phyloP scores from a whole-genome alignment of 2,888 invertebrate genomes.

The Eristalis tenax region DNA sequence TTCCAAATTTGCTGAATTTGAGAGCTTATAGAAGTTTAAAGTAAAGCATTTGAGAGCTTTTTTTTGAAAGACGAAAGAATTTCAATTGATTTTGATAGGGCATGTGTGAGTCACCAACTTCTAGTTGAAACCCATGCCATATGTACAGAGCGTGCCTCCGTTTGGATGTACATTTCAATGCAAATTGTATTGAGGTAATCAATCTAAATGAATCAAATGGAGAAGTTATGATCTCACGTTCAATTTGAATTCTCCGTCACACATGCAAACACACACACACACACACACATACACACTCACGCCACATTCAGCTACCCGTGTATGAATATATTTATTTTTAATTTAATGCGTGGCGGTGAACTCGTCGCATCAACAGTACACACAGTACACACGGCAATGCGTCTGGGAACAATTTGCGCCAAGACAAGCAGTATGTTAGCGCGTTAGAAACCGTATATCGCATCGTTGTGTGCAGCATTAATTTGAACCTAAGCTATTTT shows the following conservation, averaged over 20 bases:
- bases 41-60: too few relatives aligned
- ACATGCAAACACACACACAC: neutral
- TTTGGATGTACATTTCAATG: neutral
- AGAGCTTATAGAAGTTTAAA: too few relatives aligned
- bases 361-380: conserved; percentile 41
- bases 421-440: conserved; percentile 21
- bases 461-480: conserved; percentile 47
- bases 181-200: conserved; percentile 50
- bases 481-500: conserved; percentile 65
- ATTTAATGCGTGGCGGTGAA: conserved; percentile 64
- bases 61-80: too few relatives aligned
- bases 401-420: conserved; percentile 58
- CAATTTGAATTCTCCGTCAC: conserved; percentile 34
- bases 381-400: conserved; percentile 5
- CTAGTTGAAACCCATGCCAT: too few relatives aligned
- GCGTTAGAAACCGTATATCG: conserved; percentile 58
- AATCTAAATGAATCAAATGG: conserved; percentile 57
- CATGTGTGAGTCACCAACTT: too few relatives aligned
- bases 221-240: conserved; percentile 37
- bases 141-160: neutral
- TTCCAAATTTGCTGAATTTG: too few relatives aligned
- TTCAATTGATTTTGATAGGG: too few relatives aligned
- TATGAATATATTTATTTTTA: conserved; percentile 49
- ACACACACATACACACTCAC: neutral
- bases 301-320: neutral